Percentiles rank a stretch among this genome's conserved stretches.
Evolutionary conservation across 2,888 invertebrate species (phyloP).

Genomic region (Thecocarcelia acutangulata): DNA sequence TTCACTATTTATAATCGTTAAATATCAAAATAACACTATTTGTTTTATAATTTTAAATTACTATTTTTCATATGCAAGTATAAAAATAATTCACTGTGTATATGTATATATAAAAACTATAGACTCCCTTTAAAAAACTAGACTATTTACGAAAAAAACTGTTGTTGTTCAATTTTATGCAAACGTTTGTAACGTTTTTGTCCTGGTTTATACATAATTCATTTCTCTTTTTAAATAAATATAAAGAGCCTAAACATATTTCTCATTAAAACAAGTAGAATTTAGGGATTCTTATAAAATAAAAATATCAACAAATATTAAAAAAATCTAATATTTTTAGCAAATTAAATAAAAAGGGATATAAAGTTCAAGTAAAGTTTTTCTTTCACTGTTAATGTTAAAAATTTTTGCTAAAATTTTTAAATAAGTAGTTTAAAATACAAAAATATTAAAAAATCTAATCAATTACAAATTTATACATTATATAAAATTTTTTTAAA

Average conservation of each 20-base stretch:
- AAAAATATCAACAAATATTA: conserved; percentile 57
- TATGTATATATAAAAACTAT: conserved; percentile 63
- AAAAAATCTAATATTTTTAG: conserved; percentile 41
- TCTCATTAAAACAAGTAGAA: conserved; percentile 35
- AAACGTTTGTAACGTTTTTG: conserved; percentile 63
- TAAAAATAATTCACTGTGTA: conserved; percentile 65
- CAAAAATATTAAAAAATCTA: neutral
- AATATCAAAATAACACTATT: conserved; percentile 42
- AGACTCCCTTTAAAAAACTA: conserved; percentile 64
- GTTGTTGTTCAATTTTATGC: conserved; percentile 2
- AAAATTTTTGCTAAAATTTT: conserved; percentile 20
- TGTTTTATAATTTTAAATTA: conserved; percentile 34
- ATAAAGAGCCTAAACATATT: conserved; percentile 51
- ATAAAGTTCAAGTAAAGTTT: conserved; percentile 68
- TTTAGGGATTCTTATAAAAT: conserved; percentile 33
- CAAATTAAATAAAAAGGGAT: conserved; percentile 43
- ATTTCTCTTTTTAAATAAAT: conserved; percentile 10
- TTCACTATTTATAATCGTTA: conserved; percentile 4
- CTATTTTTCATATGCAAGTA: conserved; percentile 37
- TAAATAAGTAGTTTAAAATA: conserved; percentile 38
- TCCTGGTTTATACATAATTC: conserved; percentile 9
- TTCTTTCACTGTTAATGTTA: conserved; percentile 4
- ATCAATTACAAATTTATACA: conserved; percentile 2
- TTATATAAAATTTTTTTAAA: conserved; percentile 3
- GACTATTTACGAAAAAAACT: conserved; percentile 53